Percentiles rank a stretch among this genome's conserved stretches.
These are phyloP conservation scores for Sylvietta virens DNA, from an alignment of 2,113 vertebrate species.

Conservation along the genomic window DNA sequence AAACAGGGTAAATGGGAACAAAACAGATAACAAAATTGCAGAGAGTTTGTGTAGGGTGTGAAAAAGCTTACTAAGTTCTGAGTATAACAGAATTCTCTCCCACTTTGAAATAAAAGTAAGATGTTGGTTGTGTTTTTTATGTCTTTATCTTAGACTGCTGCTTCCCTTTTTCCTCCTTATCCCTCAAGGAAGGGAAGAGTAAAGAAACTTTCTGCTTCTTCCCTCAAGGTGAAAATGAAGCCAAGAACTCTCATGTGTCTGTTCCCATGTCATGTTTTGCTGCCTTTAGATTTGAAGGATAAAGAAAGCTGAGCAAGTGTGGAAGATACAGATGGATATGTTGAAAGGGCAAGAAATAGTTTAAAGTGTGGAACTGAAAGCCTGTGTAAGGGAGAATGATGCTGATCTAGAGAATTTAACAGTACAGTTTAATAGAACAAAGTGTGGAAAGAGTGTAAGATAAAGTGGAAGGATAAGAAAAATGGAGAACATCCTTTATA, in stretches of 20 bases:
- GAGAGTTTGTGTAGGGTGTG: background rate
- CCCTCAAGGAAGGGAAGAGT: background rate
- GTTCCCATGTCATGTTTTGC: background rate
- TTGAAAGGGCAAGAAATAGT: slow-evolving; percentile 6
- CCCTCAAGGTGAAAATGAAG: background rate
- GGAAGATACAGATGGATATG: background rate
- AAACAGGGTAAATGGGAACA: background rate
- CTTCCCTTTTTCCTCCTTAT: background rate
- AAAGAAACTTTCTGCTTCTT: background rate
- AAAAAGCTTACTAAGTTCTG: background rate
- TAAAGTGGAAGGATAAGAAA: background rate
- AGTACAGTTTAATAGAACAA: background rate
- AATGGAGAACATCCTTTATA: background rate
- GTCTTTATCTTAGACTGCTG: background rate
- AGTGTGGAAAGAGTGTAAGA: background rate
- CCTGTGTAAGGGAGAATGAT: background rate
- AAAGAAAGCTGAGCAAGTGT: background rate
- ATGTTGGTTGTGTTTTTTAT: background rate
- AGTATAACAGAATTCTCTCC: background rate
- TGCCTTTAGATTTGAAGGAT: background rate
- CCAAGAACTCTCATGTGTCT: background rate
- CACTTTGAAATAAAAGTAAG: background rate
- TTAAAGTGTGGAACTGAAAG: background rate
- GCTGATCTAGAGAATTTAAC: background rate
- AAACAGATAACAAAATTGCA: background rate